Percentiles rank a stretch among this genome's conserved stretches.
Conservation (phyloP, 2,113 vertebrate genomes). For the Trogon surrucura region DNA sequence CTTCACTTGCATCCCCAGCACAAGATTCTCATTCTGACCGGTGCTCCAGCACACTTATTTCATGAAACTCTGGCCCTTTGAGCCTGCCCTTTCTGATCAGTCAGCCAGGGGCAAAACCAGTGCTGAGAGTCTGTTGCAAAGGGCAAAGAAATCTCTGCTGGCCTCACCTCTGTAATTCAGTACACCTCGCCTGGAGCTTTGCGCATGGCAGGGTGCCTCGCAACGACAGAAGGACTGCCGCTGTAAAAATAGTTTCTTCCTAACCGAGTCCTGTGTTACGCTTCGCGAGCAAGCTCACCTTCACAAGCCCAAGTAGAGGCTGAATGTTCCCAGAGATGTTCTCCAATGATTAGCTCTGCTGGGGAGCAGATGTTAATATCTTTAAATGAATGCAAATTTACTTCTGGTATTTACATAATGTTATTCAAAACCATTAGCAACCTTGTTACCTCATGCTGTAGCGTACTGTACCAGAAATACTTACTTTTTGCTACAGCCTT, state of each 20-base stretch:
- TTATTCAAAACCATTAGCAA: background rate
- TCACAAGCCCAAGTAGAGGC: background rate
- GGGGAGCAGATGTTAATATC: background rate
- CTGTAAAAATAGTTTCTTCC: background rate
- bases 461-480: background rate
- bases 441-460: background rate
- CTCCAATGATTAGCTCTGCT: background rate
- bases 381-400: slow-evolving; percentile 2
- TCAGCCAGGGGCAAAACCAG: slow-evolving; percentile 41
- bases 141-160: slow-evolving; percentile 39
- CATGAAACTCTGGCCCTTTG: slow-evolving; percentile 18
- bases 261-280: background rate
- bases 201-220: background rate
- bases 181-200: slow-evolving; percentile 41
- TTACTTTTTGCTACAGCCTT: background rate
- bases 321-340: background rate
- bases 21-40: slow-evolving; percentile 29
- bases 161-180: slow-evolving; percentile 11
- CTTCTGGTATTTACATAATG: background rate
- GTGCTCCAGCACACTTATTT: slow-evolving; percentile 42
- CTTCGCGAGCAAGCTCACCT: background rate
- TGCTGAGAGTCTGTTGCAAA: slow-evolving; percentile 35
- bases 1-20: slow-evolving; percentile 48
- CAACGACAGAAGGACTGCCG: background rate
- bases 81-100: slow-evolving; percentile 49